Conservation (phyloP, 30 jellyfish, hydroid and myxozoan genomes). For the Pseudorhiza aurosa region DNA sequence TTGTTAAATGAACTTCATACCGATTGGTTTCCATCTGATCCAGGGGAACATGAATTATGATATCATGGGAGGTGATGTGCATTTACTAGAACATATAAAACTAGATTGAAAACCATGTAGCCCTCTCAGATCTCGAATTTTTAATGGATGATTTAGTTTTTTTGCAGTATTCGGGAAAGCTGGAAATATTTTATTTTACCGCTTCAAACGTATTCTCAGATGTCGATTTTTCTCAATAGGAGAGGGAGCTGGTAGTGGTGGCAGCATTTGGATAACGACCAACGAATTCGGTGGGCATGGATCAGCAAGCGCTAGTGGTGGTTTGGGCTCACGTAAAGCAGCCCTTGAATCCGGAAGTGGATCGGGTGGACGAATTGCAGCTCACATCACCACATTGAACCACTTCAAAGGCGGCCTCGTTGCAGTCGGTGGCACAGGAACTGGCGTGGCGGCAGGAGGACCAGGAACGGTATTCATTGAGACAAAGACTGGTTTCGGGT, state of each 20-base stretch:
- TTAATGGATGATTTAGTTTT: too few relatives aligned
- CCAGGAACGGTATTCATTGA: constrained; percentile 68
- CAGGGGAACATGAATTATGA: too few relatives aligned
- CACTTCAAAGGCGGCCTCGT: constrained; percentile 29
- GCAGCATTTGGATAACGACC: constrained; percentile 59
- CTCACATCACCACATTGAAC: constrained; percentile 22
- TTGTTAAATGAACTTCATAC: too few relatives aligned
- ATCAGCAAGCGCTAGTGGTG: constrained; percentile 53
- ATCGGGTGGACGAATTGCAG: constrained; percentile 68
- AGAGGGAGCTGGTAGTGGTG: constrained; percentile 80
- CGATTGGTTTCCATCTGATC: too few relatives aligned
- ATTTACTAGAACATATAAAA: too few relatives aligned
- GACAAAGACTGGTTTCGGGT: constrained; percentile 30
- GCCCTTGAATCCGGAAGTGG: constrained; percentile 57
- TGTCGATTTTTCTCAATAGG: constrained; percentile 16
- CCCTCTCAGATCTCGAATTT: too few relatives aligned
- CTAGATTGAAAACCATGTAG: too few relatives aligned
- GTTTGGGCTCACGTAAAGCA: constrained; percentile 18
- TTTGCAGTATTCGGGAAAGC: too few relatives aligned
- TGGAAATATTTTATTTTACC: too few relatives aligned
- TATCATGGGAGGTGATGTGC: too few relatives aligned
- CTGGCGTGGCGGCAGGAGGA: constrained; percentile 60
- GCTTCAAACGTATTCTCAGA: too few relatives aligned
- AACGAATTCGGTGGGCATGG: constrained; percentile 69
- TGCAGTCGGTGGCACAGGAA: constrained; percentile 59